Evolutionary conservation across 2,797 vertebrate genomes (phyloP).

Genomic region (Enteromius viviparus): DNA sequence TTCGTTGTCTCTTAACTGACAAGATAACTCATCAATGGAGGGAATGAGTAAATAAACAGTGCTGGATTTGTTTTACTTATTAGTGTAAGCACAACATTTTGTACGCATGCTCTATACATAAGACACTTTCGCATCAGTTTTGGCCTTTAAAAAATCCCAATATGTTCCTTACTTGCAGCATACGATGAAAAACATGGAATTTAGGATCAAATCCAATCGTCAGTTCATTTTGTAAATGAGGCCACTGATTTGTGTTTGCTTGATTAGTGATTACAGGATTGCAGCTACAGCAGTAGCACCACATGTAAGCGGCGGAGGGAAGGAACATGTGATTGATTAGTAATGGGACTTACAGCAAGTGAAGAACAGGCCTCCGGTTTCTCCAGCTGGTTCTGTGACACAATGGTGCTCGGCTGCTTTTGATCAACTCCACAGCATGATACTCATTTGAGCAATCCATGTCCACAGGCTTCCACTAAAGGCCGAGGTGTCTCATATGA

Average conservation of each 20-base stretch:
- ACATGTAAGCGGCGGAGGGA: slow-evolving; percentile 4
- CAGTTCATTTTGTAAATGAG: background rate
- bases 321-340: slow-evolving; percentile 42
- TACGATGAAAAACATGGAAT: background rate
- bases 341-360: slow-evolving; percentile 35
- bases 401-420: slow-evolving; percentile 35
- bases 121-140: background rate
- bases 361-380: slow-evolving; percentile 36
- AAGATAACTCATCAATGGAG: no score
- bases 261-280: background rate
- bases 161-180: background rate
- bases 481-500: slow-evolving; percentile 57
- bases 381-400: slow-evolving; percentile 48
- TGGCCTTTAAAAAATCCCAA: background rate
- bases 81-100: background rate
- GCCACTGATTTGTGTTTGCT: background rate
- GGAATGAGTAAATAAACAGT: background rate
- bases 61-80: background rate
- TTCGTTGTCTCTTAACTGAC: no score
- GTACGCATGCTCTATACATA: background rate
- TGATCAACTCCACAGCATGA: slow-evolving; percentile 52
- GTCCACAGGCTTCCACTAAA: slow-evolving; percentile 50
- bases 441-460: slow-evolving; percentile 39
- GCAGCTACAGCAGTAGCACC: background rate
- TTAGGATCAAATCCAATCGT: background rate